Percentiles rank a stretch among this genome's conserved stretches.
phyloP scores from a whole-genome alignment of 2,888 invertebrate species.

The Yponomeuta cagnagella region DNA sequence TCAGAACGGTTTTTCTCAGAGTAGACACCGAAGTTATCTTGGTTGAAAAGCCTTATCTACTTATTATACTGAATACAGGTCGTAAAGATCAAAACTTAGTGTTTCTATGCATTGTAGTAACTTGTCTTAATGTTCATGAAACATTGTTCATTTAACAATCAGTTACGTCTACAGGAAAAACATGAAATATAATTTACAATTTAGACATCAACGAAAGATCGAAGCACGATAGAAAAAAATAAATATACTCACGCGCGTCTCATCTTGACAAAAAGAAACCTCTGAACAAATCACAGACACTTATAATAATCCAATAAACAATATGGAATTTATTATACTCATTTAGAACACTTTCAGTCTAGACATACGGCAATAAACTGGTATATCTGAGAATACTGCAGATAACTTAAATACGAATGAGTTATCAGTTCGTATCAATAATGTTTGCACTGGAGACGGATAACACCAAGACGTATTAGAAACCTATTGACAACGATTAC shows the following conservation, averaged over 20 bases:
- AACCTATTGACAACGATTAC: neutral
- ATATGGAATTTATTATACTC: neutral
- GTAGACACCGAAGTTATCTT: too few species aligned
- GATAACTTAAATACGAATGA: conserved; percentile 5
- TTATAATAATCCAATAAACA: neutral
- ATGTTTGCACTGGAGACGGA: neutral
- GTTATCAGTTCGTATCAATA: conserved; percentile 1
- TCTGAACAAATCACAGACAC: conserved; percentile 2
- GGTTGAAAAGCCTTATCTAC: too few species aligned
- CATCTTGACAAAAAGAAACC: neutral
- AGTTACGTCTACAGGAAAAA: too few species aligned
- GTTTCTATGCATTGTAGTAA: too few species aligned
- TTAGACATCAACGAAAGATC: too few species aligned
- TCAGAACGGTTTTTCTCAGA: too few species aligned
- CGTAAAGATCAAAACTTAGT: too few species aligned
- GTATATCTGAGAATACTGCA: neutral
- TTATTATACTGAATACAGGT: too few species aligned
- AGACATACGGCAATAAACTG: conserved; percentile 2
- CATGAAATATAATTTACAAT: too few species aligned
- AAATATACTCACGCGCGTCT: neutral
- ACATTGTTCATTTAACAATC: too few species aligned
- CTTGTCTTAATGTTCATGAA: too few species aligned
- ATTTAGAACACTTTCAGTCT: conserved; percentile 1
- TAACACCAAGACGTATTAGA: neutral
- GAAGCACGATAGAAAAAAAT: neutral